phyloP scores from a whole-genome alignment of 2,113 vertebrate species.

The Zapus hudsonius region DNA sequence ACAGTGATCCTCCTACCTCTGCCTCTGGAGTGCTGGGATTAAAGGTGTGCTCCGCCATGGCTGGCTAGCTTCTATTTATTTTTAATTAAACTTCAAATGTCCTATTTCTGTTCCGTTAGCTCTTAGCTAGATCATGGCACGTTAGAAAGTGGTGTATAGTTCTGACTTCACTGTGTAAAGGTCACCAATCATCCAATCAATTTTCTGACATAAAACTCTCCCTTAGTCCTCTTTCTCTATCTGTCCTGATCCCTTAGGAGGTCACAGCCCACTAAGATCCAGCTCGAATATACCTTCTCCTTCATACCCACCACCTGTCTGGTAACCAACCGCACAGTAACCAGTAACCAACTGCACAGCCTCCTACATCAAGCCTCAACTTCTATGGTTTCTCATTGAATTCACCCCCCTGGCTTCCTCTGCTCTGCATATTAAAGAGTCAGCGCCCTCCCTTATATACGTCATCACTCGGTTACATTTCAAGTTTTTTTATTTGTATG shows the following conservation, averaged over 20 bases:
- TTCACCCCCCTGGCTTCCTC: background rate
- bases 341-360: background rate
- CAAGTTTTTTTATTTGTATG: too few species aligned
- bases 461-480: background rate
- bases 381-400: background rate
- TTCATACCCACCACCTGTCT: background rate
- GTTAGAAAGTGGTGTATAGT: background rate
- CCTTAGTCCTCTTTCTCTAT: background rate
- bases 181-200: background rate
- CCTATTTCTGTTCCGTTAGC: background rate
- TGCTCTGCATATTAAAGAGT: background rate
- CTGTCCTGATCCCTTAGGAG: background rate
- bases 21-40: too few species aligned
- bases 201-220: background rate
- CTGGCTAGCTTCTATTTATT: background rate
- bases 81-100: constrained; percentile 4
- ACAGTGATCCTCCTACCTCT: too few species aligned
- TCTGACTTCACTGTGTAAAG: background rate
- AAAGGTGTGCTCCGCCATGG: too few species aligned
- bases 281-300: background rate
- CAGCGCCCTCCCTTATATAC: background rate
- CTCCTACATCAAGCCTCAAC: background rate
- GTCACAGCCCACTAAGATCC: background rate
- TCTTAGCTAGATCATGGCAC: background rate
- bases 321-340: rapidly evolving